These are phyloP conservation scores for Ploceus nigricollis DNA, from an alignment of 2,113 vertebrate species.

Conservation along the genomic window DNA sequence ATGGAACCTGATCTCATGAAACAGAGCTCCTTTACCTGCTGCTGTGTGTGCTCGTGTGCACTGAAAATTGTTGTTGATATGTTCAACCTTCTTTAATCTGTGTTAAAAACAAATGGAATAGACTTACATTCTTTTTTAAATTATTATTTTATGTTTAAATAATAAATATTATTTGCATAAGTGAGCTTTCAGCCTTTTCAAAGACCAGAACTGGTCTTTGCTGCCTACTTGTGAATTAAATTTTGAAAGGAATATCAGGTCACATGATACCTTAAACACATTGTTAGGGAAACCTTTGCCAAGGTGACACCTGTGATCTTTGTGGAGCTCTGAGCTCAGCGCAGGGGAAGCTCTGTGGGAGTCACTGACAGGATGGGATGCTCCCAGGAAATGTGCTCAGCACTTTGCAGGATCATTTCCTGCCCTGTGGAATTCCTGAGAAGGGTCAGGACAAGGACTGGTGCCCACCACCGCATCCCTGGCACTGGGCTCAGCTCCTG, in stretches of 20 bases:
- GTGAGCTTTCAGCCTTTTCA: not conserved
- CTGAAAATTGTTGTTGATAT: not conserved
- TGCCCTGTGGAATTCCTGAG: not conserved
- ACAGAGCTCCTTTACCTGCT: not conserved
- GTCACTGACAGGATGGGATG: accelerated
- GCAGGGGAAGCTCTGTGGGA: not conserved
- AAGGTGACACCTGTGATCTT: not conserved
- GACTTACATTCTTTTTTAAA: accelerated
- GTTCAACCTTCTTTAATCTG: not conserved
- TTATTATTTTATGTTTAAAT: not conserved
- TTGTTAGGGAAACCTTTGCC: not conserved
- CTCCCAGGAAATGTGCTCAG: not conserved
- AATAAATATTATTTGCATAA: not conserved
- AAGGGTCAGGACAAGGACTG: not conserved
- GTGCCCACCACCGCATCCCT: not conserved
- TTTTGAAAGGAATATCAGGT: not conserved
- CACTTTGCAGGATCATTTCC: not conserved
- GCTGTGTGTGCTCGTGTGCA: not conserved
- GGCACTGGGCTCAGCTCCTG: not conserved
- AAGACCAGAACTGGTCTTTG: not conserved
- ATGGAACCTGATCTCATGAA: conserved; percentile 24
- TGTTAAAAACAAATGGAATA: not conserved
- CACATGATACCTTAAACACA: not conserved
- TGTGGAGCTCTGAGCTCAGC: not conserved
- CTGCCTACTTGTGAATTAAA: not conserved